A percentile compares a stretch with the other conserved stretches of the same genome.
These are phyloP conservation scores for Elachura formosa DNA, from an alignment of 2,113 vertebrate species.

Conservation along the genomic window DNA sequence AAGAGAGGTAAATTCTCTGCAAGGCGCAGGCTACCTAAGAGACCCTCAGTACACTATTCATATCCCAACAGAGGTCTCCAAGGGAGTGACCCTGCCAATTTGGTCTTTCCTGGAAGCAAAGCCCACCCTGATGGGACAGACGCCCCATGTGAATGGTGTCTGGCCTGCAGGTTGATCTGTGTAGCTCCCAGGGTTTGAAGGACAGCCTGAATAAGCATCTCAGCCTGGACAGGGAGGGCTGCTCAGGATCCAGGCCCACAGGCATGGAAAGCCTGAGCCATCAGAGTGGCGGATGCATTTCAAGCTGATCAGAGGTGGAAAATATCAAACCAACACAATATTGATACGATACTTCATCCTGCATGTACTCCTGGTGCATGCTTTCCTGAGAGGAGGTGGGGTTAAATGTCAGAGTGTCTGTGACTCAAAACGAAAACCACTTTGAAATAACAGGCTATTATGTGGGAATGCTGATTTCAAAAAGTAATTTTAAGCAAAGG, in stretches of 20 bases:
- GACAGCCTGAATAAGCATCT: not conserved
- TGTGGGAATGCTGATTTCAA: not conserved
- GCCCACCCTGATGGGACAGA: not conserved
- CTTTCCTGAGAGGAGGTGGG: not conserved
- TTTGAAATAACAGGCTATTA: not conserved
- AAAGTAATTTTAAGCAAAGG: not conserved
- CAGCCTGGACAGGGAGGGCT: not conserved
- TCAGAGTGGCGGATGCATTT: rapidly evolving
- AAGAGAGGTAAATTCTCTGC: not conserved
- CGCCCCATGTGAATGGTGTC: not conserved
- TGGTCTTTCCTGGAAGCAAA: not conserved
- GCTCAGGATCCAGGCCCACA: not conserved
- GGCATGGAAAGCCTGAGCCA: not conserved
- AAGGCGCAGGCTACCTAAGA: constrained; percentile 31
- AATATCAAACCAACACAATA: not conserved
- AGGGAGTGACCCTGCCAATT: not conserved
- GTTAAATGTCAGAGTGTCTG: not conserved
- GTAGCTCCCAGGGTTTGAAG: not conserved
- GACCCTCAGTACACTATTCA: constrained; percentile 47
- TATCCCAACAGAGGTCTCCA: not conserved
- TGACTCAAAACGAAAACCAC: not conserved
- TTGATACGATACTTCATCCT: not conserved
- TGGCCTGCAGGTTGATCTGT: too few relatives aligned
- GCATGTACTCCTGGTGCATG: not conserved
- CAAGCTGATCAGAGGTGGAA: not conserved